A percentile compares a stretch with the other conserved stretches of the same genome.
Evolutionary conservation across 2,888 invertebrate species (phyloP).

Genomic region (Tetanocera ferruginea): DNA sequence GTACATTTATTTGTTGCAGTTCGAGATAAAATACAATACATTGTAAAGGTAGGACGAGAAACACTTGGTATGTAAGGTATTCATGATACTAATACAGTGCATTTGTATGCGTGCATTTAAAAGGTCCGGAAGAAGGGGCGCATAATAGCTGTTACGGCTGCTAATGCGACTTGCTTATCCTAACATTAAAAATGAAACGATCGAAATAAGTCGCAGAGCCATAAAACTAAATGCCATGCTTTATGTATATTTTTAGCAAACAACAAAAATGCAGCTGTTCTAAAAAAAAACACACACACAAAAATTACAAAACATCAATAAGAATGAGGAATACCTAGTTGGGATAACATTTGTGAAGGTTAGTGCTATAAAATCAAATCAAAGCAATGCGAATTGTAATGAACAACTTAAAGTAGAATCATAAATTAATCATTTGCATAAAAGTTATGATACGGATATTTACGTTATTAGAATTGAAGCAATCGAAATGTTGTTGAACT

Average conservation of each 20-base stretch:
- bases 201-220: conserved; percentile 28
- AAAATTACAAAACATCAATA: neutral
- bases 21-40: too few relatives aligned
- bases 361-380: neutral
- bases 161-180: neutral
- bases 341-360: neutral
- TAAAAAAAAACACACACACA: neutral
- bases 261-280: conserved; percentile 16
- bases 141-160: neutral
- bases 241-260: conserved; percentile 17
- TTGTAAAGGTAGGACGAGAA: neutral
- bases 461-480: too few relatives aligned
- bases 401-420: too few relatives aligned
- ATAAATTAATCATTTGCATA: too few relatives aligned
- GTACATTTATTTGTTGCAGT: neutral
- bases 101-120: neutral
- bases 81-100: neutral
- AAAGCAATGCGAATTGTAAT: neutral
- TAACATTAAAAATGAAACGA: conserved; percentile 2
- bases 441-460: too few relatives aligned
- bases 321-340: neutral
- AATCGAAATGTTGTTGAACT: too few relatives aligned
- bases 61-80: neutral
- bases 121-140: neutral
- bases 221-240: neutral